phyloP scores from a whole-genome alignment of 1,140 invertebrate genomes.

The Drosophila grimshawi region DNA sequence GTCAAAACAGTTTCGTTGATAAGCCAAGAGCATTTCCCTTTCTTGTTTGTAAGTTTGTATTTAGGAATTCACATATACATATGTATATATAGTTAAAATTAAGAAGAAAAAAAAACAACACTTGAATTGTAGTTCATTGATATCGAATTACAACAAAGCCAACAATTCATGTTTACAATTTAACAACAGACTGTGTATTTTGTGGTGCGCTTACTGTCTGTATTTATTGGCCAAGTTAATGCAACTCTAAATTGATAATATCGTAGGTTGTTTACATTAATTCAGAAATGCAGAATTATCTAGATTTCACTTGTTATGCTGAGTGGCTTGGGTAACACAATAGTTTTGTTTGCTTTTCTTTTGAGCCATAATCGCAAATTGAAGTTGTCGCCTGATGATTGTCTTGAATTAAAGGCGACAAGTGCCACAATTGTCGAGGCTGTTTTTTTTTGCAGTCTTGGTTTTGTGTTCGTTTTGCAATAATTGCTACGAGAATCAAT shows the following conservation, averaged over 20 bases:
- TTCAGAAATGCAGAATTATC: constrained; percentile 44
- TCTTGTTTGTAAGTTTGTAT: no score
- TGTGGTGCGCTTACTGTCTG: not conserved
- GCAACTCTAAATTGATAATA: not conserved
- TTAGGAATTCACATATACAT: no score
- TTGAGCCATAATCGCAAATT: constrained; percentile 57
- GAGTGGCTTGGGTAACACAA: constrained; percentile 12
- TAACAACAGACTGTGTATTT: not conserved
- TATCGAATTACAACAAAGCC: not conserved
- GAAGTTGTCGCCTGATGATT: constrained; percentile 66
- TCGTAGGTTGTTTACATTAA: not conserved
- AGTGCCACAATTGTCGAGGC: constrained; percentile 39
- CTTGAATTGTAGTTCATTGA: not conserved
- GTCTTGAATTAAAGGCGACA: constrained; percentile 58
- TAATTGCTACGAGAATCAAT: constrained; percentile 49
- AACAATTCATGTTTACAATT: no score
- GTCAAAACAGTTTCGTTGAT: no score
- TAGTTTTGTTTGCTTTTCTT: constrained; percentile 19
- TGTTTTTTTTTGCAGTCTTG: constrained; percentile 20
- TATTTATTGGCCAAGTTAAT: not conserved
- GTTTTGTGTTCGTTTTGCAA: constrained; percentile 38
- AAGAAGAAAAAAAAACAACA: not conserved
- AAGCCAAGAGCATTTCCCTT: no score
- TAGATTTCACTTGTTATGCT: constrained; percentile 38
- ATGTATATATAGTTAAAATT: no score